A percentile compares a stretch with the other conserved stretches of the same genome.
Evolutionary conservation across 1,140 invertebrate genomes (phyloP).

Genomic region (Carposina sasakii): DNA sequence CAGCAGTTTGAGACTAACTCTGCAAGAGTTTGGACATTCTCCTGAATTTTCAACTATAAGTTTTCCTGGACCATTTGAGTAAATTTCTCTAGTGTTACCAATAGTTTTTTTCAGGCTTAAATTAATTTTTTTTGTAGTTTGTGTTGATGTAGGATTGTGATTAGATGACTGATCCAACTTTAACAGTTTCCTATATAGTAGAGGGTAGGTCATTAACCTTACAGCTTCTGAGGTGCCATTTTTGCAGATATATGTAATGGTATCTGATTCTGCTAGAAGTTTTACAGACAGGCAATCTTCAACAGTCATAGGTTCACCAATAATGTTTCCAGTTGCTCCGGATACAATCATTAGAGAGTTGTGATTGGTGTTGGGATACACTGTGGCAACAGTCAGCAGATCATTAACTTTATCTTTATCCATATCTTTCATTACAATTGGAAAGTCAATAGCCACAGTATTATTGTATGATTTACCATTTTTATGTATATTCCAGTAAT

Average conservation of each 20-base stretch:
- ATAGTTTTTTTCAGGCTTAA: constrained; percentile 70
- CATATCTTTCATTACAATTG: constrained; percentile 80
- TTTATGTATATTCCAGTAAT: constrained; percentile 77
- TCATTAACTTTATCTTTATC: constrained; percentile 81
- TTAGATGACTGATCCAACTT: constrained; percentile 55
- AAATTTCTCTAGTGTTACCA: constrained; percentile 72
- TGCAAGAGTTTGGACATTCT: constrained; percentile 77
- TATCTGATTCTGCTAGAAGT: constrained; percentile 43
- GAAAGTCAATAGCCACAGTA: constrained; percentile 76
- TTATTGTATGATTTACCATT: constrained; percentile 62
- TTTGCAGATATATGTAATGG: constrained; percentile 68
- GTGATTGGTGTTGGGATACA: constrained; percentile 66
- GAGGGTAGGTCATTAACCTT: constrained; percentile 36
- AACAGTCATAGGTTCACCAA: constrained; percentile 71
- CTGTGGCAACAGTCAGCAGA: constrained; percentile 74
- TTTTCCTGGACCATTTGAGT: constrained; percentile 72
- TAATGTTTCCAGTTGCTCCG: constrained; percentile 74
- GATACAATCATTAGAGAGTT: constrained; percentile 78
- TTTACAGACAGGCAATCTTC: constrained; percentile 68
- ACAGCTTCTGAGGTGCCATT: constrained; percentile 63
- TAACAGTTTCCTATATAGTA: constrained; percentile 40
- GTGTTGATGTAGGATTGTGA: constrained; percentile 47
- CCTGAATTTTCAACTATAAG: constrained; percentile 78
- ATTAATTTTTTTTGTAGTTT: constrained; percentile 47
- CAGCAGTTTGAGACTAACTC: constrained; percentile 75